Evolutionary conservation across 1,140 invertebrate genomes (phyloP).

Genomic region (Eupristina koningsbergeri): DNA sequence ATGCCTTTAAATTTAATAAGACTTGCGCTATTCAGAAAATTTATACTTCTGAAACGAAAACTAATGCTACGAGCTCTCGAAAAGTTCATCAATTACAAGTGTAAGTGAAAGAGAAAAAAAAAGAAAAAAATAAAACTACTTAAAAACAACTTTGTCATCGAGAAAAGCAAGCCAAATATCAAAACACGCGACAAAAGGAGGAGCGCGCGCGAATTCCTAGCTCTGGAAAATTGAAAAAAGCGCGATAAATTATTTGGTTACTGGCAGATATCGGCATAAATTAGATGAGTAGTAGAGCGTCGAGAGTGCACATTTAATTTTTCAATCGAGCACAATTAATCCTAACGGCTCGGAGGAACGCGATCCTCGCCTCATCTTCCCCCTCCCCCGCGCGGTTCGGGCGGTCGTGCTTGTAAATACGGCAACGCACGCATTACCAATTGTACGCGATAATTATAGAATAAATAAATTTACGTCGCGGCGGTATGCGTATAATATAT

Average conservation of each 20-base stretch:
- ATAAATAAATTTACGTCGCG: conserved; percentile 73
- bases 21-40: not conserved
- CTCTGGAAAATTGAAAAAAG: not conserved
- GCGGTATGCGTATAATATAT: conserved; percentile 73
- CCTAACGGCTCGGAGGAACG: no score
- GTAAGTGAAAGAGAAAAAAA: no score
- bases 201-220: not conserved
- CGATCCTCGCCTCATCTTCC: not conserved
- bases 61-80: no score
- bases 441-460: conserved; percentile 74
- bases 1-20: not conserved
- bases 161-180: not conserved
- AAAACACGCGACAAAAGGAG: not conserved
- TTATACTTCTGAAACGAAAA: not conserved
- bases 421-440: conserved; percentile 66
- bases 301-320: not conserved
- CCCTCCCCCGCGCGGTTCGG: not conserved
- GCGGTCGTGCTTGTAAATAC: conserved; percentile 49
- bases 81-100: no score
- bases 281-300: not conserved
- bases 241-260: not conserved
- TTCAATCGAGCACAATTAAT: conserved; percentile 22
- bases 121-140: no score
- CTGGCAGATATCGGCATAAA: not conserved
- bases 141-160: no score